phyloP scores from a whole-genome alignment of 2,797 vertebrate species.

The Telmatherina bonti region DNA sequence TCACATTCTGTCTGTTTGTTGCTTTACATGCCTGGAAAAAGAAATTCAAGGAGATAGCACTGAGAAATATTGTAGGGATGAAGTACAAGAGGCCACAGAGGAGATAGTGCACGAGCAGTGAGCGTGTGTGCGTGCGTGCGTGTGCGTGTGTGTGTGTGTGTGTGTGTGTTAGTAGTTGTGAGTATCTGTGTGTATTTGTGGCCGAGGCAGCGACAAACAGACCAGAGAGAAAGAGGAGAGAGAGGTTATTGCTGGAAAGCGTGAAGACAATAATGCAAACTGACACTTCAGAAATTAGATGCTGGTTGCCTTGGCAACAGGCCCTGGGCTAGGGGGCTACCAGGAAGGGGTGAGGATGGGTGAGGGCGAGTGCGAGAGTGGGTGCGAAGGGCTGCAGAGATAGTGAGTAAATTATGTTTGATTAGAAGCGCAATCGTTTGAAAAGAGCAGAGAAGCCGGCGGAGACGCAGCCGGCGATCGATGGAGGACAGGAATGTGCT shows the following conservation, averaged over 20 bases:
- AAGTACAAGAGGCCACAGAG: constrained; percentile 17
- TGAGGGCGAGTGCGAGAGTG: constrained; percentile 76
- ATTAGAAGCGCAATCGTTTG: constrained; percentile 98
- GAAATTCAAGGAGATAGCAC: constrained; percentile 37
- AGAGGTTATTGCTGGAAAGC: constrained; percentile 93
- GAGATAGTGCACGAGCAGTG: constrained; percentile 3
- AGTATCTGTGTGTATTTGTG: constrained; percentile 31
- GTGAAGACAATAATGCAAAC: constrained; percentile 99
- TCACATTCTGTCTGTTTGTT: constrained; percentile 39
- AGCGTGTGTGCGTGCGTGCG: constrained; percentile 11
- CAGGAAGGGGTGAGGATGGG: constrained; percentile 82
- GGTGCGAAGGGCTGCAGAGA: constrained; percentile 90
- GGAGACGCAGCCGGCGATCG: constrained; percentile 60
- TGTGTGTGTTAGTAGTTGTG: too few relatives aligned
- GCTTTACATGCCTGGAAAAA: constrained; percentile 25
- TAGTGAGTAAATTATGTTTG: constrained; percentile 98
- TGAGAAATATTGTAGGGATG: constrained; percentile 36
- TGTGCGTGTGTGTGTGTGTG: constrained; percentile 19
- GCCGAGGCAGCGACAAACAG: constrained; percentile 40
- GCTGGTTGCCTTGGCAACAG: constrained; percentile 96
- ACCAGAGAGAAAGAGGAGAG: constrained; percentile 49
- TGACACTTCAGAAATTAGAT: constrained; percentile 99
- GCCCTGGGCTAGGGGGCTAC: constrained; percentile 92
- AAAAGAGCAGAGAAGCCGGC: constrained; percentile 89
- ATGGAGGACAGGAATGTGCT: constrained; percentile 64